phyloP scores from a whole-genome alignment of 2,113 vertebrate genomes.

The Xenotilapia leptura region DNA sequence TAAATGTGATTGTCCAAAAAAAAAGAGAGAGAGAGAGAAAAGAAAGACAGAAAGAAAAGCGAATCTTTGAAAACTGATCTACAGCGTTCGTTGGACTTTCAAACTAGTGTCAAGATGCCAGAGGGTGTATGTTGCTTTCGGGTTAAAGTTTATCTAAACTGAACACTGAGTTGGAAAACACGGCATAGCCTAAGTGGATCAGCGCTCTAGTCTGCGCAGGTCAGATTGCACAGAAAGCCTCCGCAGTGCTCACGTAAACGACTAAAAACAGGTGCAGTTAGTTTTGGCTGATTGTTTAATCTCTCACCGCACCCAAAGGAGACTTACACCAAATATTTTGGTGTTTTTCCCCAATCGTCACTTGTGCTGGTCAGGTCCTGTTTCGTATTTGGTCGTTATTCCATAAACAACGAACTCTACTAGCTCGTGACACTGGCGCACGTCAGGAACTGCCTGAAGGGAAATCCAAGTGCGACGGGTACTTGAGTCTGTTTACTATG shows the following conservation, averaged over 20 bases:
- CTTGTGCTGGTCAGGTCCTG: not conserved
- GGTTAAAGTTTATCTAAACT: not conserved
- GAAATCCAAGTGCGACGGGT: not conserved
- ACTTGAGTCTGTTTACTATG: not conserved
- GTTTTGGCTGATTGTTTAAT: not conserved
- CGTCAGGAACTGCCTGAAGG: not conserved
- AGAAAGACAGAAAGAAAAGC: not conserved
- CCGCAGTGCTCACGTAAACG: not conserved
- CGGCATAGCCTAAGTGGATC: not conserved
- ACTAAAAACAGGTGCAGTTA: not conserved
- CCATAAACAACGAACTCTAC: not conserved
- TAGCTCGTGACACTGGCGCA: not conserved
- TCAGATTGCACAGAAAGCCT: not conserved
- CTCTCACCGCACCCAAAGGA: not conserved
- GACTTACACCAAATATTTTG: not conserved
- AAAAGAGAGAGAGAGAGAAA: accelerated
- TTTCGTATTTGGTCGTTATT: not conserved
- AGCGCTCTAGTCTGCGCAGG: not conserved
- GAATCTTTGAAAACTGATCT: not conserved
- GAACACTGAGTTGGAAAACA: not conserved
- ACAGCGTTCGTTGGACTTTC: not conserved
- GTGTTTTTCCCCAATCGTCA: not conserved
- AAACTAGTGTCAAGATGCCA: not conserved
- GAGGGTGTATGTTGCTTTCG: not conserved
- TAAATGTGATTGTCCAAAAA: not conserved